phyloP scores from a whole-genome alignment of 2,888 invertebrate genomes.

The Dilophus febrilis region DNA sequence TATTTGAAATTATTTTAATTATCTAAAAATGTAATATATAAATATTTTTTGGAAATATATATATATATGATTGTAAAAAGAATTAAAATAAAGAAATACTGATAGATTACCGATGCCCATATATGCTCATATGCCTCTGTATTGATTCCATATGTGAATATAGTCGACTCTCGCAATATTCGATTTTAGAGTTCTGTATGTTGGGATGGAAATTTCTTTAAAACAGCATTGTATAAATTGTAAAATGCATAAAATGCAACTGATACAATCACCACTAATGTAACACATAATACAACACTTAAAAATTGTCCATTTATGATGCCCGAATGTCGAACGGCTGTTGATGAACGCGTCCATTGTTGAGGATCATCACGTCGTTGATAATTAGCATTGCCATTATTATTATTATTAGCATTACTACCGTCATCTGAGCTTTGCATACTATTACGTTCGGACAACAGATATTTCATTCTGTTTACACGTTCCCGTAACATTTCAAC shows the following conservation, averaged over 20 bases:
- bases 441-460: constrained; percentile 59
- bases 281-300: constrained; percentile 65
- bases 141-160: too few relatives aligned
- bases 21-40: too few relatives aligned
- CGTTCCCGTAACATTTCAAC: constrained; percentile 67
- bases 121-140: too few relatives aligned
- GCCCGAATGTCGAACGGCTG: constrained; percentile 23
- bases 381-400: background rate
- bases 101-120: too few relatives aligned
- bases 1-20: too few relatives aligned
- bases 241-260: constrained; percentile 77
- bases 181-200: constrained; percentile 66
- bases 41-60: too few relatives aligned
- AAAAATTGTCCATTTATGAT: constrained; percentile 71
- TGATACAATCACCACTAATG: constrained; percentile 57
- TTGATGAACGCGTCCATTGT: constrained; percentile 23
- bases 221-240: constrained; percentile 59
- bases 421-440: constrained; percentile 19
- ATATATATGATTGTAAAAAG: too few relatives aligned
- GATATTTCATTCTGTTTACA: constrained; percentile 58
- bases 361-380: constrained; percentile 14
- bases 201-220: constrained; percentile 65
- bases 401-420: background rate
- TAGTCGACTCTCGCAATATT: too few relatives aligned
- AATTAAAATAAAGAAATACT: too few relatives aligned